Evolutionary conservation across 2,797 vertebrate species (phyloP).

Genomic region (Rhinichthys osculus): DNA sequence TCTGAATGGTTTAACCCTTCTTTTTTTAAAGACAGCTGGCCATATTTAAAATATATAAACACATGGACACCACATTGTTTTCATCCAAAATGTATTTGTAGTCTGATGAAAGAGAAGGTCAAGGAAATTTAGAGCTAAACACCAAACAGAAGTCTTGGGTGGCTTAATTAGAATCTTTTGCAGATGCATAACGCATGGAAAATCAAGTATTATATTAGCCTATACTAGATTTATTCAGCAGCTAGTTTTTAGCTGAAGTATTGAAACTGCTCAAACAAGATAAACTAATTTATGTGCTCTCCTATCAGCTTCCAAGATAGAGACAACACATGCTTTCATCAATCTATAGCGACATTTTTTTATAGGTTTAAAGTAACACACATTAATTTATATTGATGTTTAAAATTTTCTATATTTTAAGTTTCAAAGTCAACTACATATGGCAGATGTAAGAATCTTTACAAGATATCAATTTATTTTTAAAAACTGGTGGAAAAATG

Average conservation of each 20-base stretch:
- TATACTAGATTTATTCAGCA: conserved; percentile 14
- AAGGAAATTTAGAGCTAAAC: conserved; percentile 32
- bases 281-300: conserved; percentile 24
- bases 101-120: conserved; percentile 43
- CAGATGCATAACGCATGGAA: conserved; percentile 38
- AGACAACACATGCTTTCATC: conserved; percentile 1
- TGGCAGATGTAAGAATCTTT: conserved; percentile 53
- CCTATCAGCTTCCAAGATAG: conserved; percentile 4
- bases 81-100: conserved; percentile 41
- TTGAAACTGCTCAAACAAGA: conserved; percentile 28
- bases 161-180: conserved; percentile 35
- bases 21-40: conserved; percentile 74
- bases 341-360: background rate
- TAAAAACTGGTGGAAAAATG: conserved; percentile 57
- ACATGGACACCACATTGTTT: conserved; percentile 62
- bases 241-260: conserved; percentile 24
- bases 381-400: background rate
- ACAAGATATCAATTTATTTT: conserved; percentile 62
- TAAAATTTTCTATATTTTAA: conserved; percentile 8
- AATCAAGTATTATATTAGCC: conserved; percentile 14
- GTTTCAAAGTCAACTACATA: conserved; percentile 47
- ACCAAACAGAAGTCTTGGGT: conserved; percentile 36
- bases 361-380: conserved; percentile 26
- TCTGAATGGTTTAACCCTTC: conserved; percentile 78
- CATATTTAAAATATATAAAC: conserved; percentile 56